Conservation (phyloP, 2,888 invertebrate species). For the Drosophila cracens region DNA sequence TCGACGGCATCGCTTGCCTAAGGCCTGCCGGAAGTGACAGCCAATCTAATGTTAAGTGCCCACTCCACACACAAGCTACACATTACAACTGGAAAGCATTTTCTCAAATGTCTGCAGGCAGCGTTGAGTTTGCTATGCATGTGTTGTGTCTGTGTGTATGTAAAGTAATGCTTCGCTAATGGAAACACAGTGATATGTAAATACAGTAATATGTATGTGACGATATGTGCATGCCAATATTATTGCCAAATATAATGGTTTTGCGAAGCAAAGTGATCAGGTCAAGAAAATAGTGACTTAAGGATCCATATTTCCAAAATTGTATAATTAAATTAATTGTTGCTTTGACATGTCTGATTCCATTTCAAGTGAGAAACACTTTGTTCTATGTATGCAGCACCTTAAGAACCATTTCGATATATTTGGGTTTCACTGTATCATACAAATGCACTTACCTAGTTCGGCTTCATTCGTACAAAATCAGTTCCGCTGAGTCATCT, state of each 20-base stretch:
- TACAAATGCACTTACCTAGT: constrained; percentile 21
- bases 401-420: neutral
- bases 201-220: neutral
- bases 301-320: neutral
- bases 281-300: neutral
- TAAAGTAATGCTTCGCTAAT: constrained; percentile 29
- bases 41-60: constrained; percentile 78
- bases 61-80: constrained; percentile 63
- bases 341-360: neutral
- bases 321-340: neutral
- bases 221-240: neutral
- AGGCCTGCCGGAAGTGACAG: constrained; percentile 74
- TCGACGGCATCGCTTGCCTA: constrained; percentile 55
- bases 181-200: neutral
- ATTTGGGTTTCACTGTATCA: constrained; percentile 34
- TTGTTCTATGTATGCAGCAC: neutral
- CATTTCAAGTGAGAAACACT: neutral
- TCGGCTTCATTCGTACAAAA: constrained; percentile 29
- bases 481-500: constrained; percentile 43
- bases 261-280: neutral
- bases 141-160: constrained; percentile 4
- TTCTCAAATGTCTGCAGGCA: constrained; percentile 66
- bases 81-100: constrained; percentile 70
- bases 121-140: constrained; percentile 1
- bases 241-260: neutral